Evolutionary conservation across 1,140 invertebrate genomes (phyloP), one percentile per base, ranked within the genome.

Genomic region (Zaprionus gabonicus): DNA sequence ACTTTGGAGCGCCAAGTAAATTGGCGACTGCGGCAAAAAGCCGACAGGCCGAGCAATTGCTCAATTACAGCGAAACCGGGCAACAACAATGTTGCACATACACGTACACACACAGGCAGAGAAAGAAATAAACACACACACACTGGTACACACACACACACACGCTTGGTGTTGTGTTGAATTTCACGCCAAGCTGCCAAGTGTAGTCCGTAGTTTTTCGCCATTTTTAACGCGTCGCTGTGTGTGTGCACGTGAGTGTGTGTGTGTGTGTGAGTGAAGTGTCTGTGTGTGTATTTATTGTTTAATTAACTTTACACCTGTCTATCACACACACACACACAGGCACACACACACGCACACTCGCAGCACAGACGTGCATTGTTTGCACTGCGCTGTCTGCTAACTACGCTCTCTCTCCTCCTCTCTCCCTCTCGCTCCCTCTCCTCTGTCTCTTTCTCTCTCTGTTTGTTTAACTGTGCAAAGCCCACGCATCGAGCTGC

Each of bases 281-380:
- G 36, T 64, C 49, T 69, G 58, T 80, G 71, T 87, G 66, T 81
- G 79, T 90, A 80, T 90, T 90, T 90, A 90, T 90, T 90, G 85
- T 90, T 90, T 90, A 90, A 90, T 90, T 90, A 90, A 90, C 85
- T 88, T 88, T 88, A 90, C 85, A 85, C 85, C 85, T 90, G 85
- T 88, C 85, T 90, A 84, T 88, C 81, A 79, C 78, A 90, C 80
- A 87, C 58, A 87, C 58, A 73, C 69, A 84, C 53, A 71, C 44
- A 73, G 66, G 38, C 55, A 62, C 51, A 63, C 49, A 59, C 49
- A 59, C 70, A 63, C 25, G 36, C 67, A 58, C 49, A 60, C 13
- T 62, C 31, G 55, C 56, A 28, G 41, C 44, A 59, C 80, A 70
- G 58, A 59, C 81, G 65, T 81, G 62, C 81, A 62, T 76, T 76